Evolutionary conservation across 2,797 vertebrate species (phyloP), one percentile per base, ranked within the genome.

Genomic region (Bradypodion pumilum): DNA sequence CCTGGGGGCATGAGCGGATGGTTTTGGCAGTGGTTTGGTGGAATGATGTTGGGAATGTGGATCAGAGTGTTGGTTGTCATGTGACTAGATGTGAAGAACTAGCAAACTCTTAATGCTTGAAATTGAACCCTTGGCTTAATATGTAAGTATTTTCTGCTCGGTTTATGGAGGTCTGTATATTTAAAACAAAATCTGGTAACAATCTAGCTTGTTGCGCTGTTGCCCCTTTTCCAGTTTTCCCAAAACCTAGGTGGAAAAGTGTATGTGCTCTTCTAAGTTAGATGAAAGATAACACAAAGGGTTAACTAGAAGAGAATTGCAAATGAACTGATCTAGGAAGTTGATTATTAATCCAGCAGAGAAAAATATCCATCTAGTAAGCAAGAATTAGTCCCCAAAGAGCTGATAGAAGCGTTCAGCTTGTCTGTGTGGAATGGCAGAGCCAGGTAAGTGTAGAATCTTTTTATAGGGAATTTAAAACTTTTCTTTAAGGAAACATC

Each of bases 281-380:
- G 89, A 91, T 90, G 90, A 95, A 94, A 96, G 94, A 73, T 96
- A 96, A 94, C 95, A 94, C 93, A 94, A 96, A 95, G 97, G 97
- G 98, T 99, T 99, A 99, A 99, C 97, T 95, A 97, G 97, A 97
- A 97, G 97, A 97, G 97, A 97, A 98, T 98, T 97, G 97, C 97
- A 97, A 98, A 99, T 98, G 97, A 99, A 98, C 97, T 95, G 73
- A 97, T 97, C 97, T 97, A 96, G 96, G 96, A 96, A 97, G 96
- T 97, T 97, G 97, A 98, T 98, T 97, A 98, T 98, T 98, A 98
- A 97, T 97, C 96, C 96, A 95, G 96, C 94, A 95, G 95, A 94
- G 96, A 96, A 95, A 96, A 96, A 95, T 96, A 95, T 95, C 94
- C 95, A 96, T 95, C 95, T 94, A 94, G 95, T 95, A 96, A 94